Percentiles rank a stretch among this genome's conserved stretches.
Evolutionary conservation across 2,888 invertebrate species (phyloP).

Genomic region (Pycnomerus fuliginosus): DNA sequence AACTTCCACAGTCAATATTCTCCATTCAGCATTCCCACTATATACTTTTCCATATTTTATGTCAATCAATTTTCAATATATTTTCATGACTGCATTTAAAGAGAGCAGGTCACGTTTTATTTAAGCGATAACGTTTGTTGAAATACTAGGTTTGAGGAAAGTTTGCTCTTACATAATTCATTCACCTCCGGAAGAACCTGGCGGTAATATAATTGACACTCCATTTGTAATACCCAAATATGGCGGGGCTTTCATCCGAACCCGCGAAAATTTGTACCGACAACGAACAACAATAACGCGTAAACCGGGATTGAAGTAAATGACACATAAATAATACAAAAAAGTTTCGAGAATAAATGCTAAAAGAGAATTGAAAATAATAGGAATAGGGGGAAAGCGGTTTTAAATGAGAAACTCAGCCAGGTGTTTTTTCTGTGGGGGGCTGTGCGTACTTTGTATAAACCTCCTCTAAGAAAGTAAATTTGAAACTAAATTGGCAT

Average conservation of each 20-base stretch:
- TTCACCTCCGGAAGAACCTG: slow-evolving; percentile 6
- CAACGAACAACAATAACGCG: neutral
- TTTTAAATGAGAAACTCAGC: slow-evolving; percentile 31
- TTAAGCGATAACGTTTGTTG: slow-evolving; percentile 15
- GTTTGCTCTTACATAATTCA: slow-evolving; percentile 19
- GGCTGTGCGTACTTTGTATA: slow-evolving; percentile 16
- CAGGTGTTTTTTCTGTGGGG: slow-evolving; percentile 18
- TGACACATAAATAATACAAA: slow-evolving; percentile 46
- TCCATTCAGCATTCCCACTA: slow-evolving; percentile 15
- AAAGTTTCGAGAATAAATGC: slow-evolving; percentile 39
- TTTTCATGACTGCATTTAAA: slow-evolving; percentile 13
- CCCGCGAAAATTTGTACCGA: slow-evolving; percentile 11
- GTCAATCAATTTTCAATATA: slow-evolving; percentile 24
- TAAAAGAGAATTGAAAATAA: slow-evolving; percentile 40
- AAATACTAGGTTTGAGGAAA: slow-evolving; percentile 6
- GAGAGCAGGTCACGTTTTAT: slow-evolving; percentile 22
- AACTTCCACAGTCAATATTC: slow-evolving; percentile 21
- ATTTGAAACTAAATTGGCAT: slow-evolving; percentile 25
- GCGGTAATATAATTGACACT: slow-evolving; percentile 13
- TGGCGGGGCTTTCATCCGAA: slow-evolving; percentile 8
- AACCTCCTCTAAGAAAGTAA: slow-evolving; percentile 15
- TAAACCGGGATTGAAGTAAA: slow-evolving; percentile 34
- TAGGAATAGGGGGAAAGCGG: slow-evolving; percentile 36
- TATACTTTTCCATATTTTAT: slow-evolving; percentile 16
- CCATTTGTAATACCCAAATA: slow-evolving; percentile 6